A percentile compares a stretch with the other conserved stretches of the same genome.
phyloP scores from a whole-genome alignment of 2,113 vertebrate species.

The Forbesichthys papilliferus region DNA sequence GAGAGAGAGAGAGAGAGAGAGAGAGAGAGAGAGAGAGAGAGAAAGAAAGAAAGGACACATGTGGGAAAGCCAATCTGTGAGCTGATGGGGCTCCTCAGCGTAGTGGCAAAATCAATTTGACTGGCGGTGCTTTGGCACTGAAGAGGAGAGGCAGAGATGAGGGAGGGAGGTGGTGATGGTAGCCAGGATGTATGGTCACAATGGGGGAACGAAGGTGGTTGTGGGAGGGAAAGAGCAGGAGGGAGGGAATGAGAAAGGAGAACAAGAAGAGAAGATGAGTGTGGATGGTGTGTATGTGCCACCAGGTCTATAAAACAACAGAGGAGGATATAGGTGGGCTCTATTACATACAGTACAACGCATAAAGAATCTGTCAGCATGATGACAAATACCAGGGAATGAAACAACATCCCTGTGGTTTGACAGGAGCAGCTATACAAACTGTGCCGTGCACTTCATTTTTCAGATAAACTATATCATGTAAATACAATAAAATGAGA shows the following conservation, averaged over 20 bases:
- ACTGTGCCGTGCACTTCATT: not conserved
- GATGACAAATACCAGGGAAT: slow-evolving; percentile 1
- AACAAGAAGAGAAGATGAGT: slow-evolving; percentile 21
- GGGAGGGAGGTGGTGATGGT: slow-evolving; percentile 43
- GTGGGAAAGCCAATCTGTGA: slow-evolving; percentile 64
- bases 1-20: slow-evolving; percentile 24
- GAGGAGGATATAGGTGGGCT: not conserved
- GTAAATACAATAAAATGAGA: too few relatives aligned
- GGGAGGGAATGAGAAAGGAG: slow-evolving; percentile 29
- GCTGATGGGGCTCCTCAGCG: slow-evolving; percentile 70
- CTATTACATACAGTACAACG: not conserved
- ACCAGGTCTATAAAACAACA: slow-evolving; percentile 19
- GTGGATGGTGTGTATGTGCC: slow-evolving; percentile 19
- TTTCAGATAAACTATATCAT: too few relatives aligned
- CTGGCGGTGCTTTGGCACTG: slow-evolving; percentile 61
- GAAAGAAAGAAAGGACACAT: slow-evolving; percentile 39
- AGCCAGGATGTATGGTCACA: slow-evolving; percentile 41
- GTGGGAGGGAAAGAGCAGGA: slow-evolving; percentile 36
- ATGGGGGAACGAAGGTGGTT: slow-evolving; percentile 44
- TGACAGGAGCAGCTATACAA: slow-evolving; percentile 9
- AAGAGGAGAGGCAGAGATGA: slow-evolving; percentile 57
- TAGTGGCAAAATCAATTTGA: slow-evolving; percentile 74
- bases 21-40: slow-evolving; percentile 15
- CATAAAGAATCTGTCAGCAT: not conserved
- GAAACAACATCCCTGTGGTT: not conserved